phyloP scores from a whole-genome alignment of 2,113 vertebrate species.

The Vombatus ursinus region DNA sequence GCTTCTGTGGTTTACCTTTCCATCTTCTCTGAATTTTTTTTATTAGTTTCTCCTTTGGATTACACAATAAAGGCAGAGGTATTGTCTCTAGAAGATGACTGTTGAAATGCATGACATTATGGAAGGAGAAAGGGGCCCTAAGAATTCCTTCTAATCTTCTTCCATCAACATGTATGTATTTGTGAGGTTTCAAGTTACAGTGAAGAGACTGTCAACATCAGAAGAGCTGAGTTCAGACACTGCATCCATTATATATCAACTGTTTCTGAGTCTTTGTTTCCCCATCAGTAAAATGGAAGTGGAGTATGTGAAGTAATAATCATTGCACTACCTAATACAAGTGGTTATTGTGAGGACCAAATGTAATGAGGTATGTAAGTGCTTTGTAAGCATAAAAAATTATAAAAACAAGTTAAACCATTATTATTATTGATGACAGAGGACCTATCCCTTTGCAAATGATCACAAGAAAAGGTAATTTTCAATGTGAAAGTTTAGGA shows the following conservation, averaged over 20 bases:
- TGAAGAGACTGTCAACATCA: not conserved
- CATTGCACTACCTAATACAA: not conserved
- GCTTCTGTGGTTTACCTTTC: not conserved
- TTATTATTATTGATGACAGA: conserved; percentile 21
- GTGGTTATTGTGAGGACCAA: not conserved
- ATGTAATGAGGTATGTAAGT: not conserved
- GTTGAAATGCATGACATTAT: not conserved
- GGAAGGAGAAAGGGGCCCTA: not conserved
- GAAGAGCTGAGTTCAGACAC: not conserved
- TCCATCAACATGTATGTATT: conserved; percentile 25
- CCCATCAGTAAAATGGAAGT: not conserved
- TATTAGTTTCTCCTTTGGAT: not conserved
- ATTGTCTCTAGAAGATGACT: not conserved
- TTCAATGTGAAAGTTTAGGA: not conserved
- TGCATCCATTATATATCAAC: not conserved
- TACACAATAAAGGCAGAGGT: not conserved
- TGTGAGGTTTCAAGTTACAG: not conserved
- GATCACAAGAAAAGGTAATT: conserved; percentile 14
- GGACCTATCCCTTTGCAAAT: not conserved
- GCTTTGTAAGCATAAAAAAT: not conserved
- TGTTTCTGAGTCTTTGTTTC: not conserved
- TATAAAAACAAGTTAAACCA: conserved; percentile 23
- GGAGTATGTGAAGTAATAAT: not conserved
- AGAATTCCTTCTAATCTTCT: not conserved
- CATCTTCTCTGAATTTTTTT: not conserved